A percentile compares a stretch with the other conserved stretches of the same genome.
phyloP scores from a whole-genome alignment of 2,113 vertebrate species.

The Rutilus rutilus region DNA sequence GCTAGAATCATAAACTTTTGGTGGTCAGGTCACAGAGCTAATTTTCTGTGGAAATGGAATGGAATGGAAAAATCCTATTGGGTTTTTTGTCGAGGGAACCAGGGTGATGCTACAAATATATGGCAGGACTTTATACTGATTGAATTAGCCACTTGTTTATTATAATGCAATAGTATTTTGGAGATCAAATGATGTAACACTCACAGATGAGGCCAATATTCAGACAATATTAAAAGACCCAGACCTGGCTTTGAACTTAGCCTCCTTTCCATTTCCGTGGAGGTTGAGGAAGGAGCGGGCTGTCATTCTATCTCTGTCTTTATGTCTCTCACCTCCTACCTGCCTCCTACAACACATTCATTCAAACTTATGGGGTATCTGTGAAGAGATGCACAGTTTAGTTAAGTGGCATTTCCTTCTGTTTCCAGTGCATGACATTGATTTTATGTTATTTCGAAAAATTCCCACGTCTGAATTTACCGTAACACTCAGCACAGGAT shows the following conservation, averaged over 20 bases:
- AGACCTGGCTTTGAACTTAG: not conserved
- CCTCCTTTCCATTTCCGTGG: not conserved
- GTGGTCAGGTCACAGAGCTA: not conserved
- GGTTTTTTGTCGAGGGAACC: not conserved
- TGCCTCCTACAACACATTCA: not conserved
- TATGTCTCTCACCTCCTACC: constrained; percentile 52
- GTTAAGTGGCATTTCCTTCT: not conserved
- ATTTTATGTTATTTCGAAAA: not conserved
- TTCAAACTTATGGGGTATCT: not conserved
- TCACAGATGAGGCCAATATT: not conserved
- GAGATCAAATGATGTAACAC: not conserved
- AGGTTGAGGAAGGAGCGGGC: not conserved
- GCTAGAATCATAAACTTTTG: too few relatives aligned
- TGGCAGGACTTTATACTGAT: not conserved
- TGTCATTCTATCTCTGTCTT: not conserved
- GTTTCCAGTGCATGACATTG: not conserved
- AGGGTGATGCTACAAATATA: too few relatives aligned
- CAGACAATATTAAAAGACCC: not conserved
- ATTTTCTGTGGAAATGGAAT: too few relatives aligned
- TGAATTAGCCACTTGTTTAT: not conserved
- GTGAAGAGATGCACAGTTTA: not conserved
- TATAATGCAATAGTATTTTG: not conserved
- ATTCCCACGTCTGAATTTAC: not conserved
- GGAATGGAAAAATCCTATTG: not conserved
- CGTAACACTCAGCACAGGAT: not conserved